Conservation (phyloP, 2,113 vertebrate species). For the Megaceryle maxima region DNA sequence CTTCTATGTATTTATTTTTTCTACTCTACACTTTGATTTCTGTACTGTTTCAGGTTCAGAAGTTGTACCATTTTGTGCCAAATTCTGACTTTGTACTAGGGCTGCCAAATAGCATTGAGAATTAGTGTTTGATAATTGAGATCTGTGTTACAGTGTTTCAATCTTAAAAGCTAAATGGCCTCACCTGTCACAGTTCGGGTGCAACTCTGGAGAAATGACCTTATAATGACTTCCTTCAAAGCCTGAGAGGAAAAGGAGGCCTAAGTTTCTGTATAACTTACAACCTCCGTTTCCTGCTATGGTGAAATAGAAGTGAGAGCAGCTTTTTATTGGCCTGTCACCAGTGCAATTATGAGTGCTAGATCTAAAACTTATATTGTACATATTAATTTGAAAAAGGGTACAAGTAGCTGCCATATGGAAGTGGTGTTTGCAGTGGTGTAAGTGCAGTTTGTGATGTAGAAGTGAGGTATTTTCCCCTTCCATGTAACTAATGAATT, state of each 20-base stretch:
- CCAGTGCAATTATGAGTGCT: background rate
- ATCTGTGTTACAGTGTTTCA: background rate
- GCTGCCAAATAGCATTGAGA: background rate
- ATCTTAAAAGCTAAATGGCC: background rate
- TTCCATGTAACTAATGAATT: background rate
- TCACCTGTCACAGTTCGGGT: background rate
- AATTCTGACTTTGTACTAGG: background rate
- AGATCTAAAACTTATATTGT: background rate
- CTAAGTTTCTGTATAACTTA: background rate
- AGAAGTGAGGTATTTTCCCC: background rate
- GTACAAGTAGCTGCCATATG: background rate
- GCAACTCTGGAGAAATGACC: background rate
- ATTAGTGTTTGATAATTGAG: background rate
- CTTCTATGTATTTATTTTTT: background rate
- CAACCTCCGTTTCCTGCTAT: background rate
- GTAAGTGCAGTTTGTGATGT: background rate
- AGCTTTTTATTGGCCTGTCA: background rate
- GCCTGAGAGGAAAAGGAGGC: background rate
- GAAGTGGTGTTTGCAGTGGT: background rate
- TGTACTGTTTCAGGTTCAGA: background rate
- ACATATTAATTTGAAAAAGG: background rate
- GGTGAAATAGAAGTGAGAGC: background rate
- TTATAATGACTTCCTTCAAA: background rate
- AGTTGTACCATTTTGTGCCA: background rate
- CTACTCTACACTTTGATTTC: background rate